Evolutionary conservation across 2,113 vertebrate genomes (phyloP).

Genomic region (Lynx canadensis): DNA sequence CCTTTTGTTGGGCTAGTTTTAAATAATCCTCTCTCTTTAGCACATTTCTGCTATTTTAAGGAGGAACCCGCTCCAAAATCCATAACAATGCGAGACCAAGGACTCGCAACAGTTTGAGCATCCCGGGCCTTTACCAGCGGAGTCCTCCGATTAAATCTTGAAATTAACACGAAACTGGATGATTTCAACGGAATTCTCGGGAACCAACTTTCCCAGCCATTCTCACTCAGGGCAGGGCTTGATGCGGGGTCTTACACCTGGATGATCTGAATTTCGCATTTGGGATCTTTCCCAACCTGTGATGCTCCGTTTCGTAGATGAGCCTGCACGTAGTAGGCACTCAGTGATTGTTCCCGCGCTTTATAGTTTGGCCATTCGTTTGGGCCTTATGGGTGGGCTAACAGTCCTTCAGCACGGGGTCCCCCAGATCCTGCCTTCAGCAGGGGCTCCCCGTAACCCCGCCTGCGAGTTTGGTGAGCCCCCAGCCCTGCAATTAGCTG

Average conservation of each 20-base stretch:
- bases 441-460: not conserved
- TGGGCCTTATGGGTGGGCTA: not conserved
- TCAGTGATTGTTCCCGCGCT: not conserved
- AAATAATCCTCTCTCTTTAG: not conserved
- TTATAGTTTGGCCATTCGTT: not conserved
- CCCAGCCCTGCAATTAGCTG: not conserved
- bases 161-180: not conserved
- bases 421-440: not conserved
- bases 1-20: not conserved
- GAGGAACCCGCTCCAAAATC: not conserved
- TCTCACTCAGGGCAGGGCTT: not conserved
- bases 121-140: not conserved
- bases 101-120: fast-evolving
- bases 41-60: not conserved
- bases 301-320: not conserved
- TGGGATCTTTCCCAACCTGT: not conserved
- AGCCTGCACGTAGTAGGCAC: not conserved
- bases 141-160: not conserved
- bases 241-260: not conserved
- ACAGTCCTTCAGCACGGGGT: not conserved
- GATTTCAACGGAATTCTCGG: not conserved
- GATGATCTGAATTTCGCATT: not conserved
- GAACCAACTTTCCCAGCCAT: not conserved
- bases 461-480: not conserved
- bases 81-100: not conserved